Evolutionary conservation across 2,888 invertebrate species (phyloP), one percentile per base, ranked within the genome.

Genomic region (Aethes cnicana): DNA sequence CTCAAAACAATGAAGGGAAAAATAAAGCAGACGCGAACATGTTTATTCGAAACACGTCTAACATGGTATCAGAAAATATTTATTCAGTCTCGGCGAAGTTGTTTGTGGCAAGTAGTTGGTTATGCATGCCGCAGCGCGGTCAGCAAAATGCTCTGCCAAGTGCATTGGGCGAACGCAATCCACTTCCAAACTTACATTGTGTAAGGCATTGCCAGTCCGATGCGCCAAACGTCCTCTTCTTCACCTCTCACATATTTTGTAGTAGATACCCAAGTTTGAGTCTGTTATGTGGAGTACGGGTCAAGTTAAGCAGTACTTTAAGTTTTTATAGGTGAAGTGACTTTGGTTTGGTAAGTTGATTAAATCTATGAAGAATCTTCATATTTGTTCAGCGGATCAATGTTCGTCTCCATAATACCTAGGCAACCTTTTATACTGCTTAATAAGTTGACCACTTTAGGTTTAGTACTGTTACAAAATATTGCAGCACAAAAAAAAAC

Each of bases 111-210:
- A 66, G 68, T 71, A 66, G 67, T 81, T 77, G 68, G 70, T 73
- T 80, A 80, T 80, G 78, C 81, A 75, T 74, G 66, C 75, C 71
- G 63, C 59, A 66, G 57, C 57, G 59, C 61, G 79, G 81, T 79
- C 75, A 75, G 74, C 72, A 62, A 72, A 52, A 74, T 65, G 63
- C 62, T 65, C 67, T 78, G 81, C 79, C 75, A 75, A 77, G 70
- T 71, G 69, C 74, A 73, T 71, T 69, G 68, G 65, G 68, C 66
- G 62, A 66, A 74, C 67, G 68, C 70, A 73, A 76, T 72, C 70
- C 70, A 66, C 66, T 71, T 66, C 65, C 58, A 58, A 70, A 71
- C 66, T 70, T 66, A 66, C 67, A 72, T 73, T 71, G 67, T 70
- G 59, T 53, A 28, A 42, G 36, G 17, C 28, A 28, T 28, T 35